Evolutionary conservation across 2,113 vertebrate genomes (phyloP), one percentile per base, ranked within the genome.

Genomic region (Calyptomena viridis): DNA sequence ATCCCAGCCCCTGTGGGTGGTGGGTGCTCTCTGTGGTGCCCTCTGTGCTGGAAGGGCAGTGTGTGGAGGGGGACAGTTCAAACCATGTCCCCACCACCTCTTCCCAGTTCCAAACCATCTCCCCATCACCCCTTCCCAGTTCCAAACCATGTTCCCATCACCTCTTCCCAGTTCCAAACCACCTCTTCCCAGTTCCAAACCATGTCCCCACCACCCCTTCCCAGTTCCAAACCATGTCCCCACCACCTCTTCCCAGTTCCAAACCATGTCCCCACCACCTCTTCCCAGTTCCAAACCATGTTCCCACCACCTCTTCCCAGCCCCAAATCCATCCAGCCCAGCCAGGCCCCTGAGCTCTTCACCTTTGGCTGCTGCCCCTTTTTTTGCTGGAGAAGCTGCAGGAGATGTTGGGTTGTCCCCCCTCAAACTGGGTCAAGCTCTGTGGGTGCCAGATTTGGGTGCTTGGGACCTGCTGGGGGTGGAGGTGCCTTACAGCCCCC

Each of bases 1-100:
- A 23, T 75, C 24, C 21, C 0, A 0, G 30, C 52, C 37, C 1
- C 5, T 40, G 46, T 1, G 0, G 28, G 49, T 42, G 72, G 23
- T 37, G 76, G 53, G 23, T 68, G 37, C 42, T 82, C 37, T n/a
- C 40, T 52, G 24, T 46, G 71, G 40, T 67, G 40, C 5, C 27
- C 50, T 52, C 28, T 14, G 8, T 17, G 42, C 71, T 82, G 75
- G 60, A 60, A 72, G 30, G 42, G 47, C 59, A 40, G 40, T 40
- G 40, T 40, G 40, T 40, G 40, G 40, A 40, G 40, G 40, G 40
- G 40, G 40, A 40, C 40, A 40, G 40, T 13, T 40, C 40, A 40
- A 73, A 42, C 40, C 27, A 46, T 25, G 25, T 33, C 24, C 20
- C 63, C 52, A 20, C 76, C 71, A 21, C 66, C 47, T 73, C 25